Conservation (phyloP, 2,113 vertebrate species). For the Hemiprocne comata region DNA sequence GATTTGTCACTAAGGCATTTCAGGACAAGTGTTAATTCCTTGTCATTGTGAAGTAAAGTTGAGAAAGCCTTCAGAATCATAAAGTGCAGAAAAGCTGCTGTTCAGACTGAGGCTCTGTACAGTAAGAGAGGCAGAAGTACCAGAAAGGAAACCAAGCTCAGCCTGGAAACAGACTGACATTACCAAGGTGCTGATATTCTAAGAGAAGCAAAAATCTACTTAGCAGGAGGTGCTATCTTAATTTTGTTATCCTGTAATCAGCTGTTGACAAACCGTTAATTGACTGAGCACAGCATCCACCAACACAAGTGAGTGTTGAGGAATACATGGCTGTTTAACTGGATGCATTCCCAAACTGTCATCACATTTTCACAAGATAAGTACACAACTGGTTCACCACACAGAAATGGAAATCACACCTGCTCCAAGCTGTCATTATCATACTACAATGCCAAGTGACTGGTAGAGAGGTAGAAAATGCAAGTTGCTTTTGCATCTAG, state of each 20-base stretch:
- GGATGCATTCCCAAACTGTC: conserved; percentile 7
- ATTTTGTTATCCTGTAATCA: conserved; percentile 19
- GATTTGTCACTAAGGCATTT: neutral
- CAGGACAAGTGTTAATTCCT: neutral
- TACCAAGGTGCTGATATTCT: neutral
- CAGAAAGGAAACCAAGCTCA: neutral
- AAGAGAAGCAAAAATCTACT: neutral
- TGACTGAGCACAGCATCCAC: conserved; percentile 37
- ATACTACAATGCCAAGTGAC: neutral
- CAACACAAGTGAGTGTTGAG: conserved; percentile 20
- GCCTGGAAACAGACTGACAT: neutral
- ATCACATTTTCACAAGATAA: neutral
- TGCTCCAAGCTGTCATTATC: conserved; percentile 34
- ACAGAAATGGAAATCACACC: conserved; percentile 24
- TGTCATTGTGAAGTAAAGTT: neutral
- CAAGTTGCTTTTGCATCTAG: neutral
- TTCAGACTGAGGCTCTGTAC: neutral
- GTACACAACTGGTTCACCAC: conserved; percentile 30
- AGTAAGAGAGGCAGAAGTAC: neutral
- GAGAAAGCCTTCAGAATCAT: neutral
- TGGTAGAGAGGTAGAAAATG: neutral
- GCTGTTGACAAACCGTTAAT: conserved; percentile 52
- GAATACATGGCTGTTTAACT: neutral
- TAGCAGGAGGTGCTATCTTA: neutral
- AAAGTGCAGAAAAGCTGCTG: neutral